Evolutionary conservation across 1,140 invertebrate genomes (phyloP).

Genomic region (Radopholus similis): DNA sequence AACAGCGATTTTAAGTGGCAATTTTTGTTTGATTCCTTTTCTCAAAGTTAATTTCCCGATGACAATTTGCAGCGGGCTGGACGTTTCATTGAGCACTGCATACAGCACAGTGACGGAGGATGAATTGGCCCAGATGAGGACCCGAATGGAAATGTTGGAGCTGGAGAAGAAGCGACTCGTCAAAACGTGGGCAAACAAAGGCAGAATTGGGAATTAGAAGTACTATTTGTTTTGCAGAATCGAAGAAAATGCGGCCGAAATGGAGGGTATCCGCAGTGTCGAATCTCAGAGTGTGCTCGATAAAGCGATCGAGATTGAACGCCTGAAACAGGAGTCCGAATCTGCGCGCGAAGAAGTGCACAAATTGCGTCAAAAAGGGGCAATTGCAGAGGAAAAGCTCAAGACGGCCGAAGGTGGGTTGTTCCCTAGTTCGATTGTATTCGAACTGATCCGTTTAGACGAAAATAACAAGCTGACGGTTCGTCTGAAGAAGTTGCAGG

Average conservation of each 20-base stretch:
- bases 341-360: neutral
- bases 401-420: constrained; percentile 2
- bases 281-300: neutral
- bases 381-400: neutral
- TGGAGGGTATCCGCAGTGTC: neutral
- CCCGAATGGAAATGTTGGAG: constrained; percentile 4
- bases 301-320: constrained; percentile 10
- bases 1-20: neutral
- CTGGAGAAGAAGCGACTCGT: neutral
- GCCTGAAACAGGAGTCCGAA: constrained; percentile 7
- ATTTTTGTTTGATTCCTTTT: neutral
- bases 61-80: neutral
- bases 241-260: neutral
- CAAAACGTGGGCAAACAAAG: neutral
- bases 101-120: neutral
- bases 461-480: neutral
- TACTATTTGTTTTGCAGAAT: neutral
- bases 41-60: neutral
- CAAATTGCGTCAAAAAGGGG: neutral
- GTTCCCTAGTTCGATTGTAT: neutral
- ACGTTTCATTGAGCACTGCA: neutral
- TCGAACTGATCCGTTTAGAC: neutral
- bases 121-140: constrained; percentile 6
- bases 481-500: neutral
- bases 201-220: neutral